Evolutionary conservation across 2,797 vertebrate species (phyloP), one percentile per base, ranked within the genome.

Genomic region (Thamnophis elegans): DNA sequence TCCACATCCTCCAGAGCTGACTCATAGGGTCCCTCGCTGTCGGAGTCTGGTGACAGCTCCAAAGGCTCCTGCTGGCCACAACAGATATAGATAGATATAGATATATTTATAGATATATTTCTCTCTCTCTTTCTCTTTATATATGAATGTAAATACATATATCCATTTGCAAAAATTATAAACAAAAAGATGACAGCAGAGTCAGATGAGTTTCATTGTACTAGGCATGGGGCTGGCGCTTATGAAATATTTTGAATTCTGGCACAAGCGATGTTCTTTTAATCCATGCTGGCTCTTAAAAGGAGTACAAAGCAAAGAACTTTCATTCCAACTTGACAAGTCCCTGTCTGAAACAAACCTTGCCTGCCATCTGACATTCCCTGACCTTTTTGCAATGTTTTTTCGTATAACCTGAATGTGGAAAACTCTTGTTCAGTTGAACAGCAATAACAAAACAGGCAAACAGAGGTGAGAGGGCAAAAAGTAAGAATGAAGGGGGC

Each of bases 261-360:
- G 51, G 90, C 28, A 94, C 90, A 2, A 56, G 89, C 2, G 92
- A 93, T 68, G 65, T 36, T 95, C 94, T 86, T 89, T 95, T 93
- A 94, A 94, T 93, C 91, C 56, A 89, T 36, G 11, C 53, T 51
- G 25, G 32, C 32, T 85, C 47, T 53, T 28, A 93, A 88, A 90
- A 96, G 94, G 94, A 96, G 95, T 94, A 95, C 95, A 95, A 95
- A 93, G 96, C 94, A 89, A 95, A 95, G 94, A 65, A 11, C 87
- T 93, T 95, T 14, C 47, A 22, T 78, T 91, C 88, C 47, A 88
- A 54, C 28, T 85, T 7, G 90, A 0, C 0, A 89, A 90, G 85
- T 5, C 88, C 0, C 0, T 5, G 91, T 88, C 93, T 94, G 94
- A 94, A 94, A 93, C 86, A 55, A 95, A 91, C 0, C 0, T 93